A percentile compares a stretch with the other conserved stretches of the same genome.
These are phyloP conservation scores for Oscheius onirici DNA, from an alignment of 2,888 invertebrate species.

Conservation along the genomic window DNA sequence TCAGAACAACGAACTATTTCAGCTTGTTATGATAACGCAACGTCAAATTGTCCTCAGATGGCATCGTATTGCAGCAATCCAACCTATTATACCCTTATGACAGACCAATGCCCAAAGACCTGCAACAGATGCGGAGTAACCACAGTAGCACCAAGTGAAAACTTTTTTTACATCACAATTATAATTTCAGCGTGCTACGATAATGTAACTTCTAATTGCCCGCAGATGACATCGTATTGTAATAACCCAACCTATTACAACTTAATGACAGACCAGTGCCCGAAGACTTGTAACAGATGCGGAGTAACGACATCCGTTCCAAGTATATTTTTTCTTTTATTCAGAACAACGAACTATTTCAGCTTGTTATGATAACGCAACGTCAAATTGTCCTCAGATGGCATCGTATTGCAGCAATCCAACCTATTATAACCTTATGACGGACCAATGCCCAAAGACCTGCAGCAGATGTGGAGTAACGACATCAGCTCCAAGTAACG, in stretches of 20 bases:
- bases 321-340: too few relatives aligned
- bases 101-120: neutral
- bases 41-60: neutral
- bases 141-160: neutral
- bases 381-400: neutral
- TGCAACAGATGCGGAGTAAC: neutral
- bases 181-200: neutral
- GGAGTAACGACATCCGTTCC: neutral
- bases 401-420: conserved; percentile 1
- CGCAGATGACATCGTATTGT: neutral
- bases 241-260: conserved; percentile 4
- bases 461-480: neutral
- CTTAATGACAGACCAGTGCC: conserved; percentile 6
- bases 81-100: neutral
- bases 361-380: neutral
- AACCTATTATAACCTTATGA: conserved; percentile 6
- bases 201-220: neutral
- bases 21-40: conserved; percentile 2
- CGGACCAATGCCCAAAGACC: neutral
- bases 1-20: neutral
- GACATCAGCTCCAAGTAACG: conserved; percentile 1
- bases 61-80: conserved; percentile 1
- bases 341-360: neutral
- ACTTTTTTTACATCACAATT: neutral
- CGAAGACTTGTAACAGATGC: neutral